phyloP scores from a whole-genome alignment of 2,797 vertebrate species.

The Hypotaenidia philippensis region DNA sequence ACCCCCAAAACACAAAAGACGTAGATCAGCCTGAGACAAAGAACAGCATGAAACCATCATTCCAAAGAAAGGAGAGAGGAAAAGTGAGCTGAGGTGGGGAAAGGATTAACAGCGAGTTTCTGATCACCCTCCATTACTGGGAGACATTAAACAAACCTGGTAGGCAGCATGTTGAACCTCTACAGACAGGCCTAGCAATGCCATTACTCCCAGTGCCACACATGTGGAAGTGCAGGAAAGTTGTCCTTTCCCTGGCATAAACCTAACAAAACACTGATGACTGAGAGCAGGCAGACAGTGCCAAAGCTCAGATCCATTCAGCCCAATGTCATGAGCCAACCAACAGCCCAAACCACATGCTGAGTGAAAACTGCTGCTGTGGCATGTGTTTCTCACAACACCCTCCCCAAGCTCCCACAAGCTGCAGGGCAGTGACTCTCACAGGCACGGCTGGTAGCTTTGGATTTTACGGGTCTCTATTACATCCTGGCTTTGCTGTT shows the following conservation, averaged over 20 bases:
- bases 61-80: neutral
- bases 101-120: neutral
- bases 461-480: neutral
- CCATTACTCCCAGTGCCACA: neutral
- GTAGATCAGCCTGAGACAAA: neutral
- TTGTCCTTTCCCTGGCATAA: neutral
- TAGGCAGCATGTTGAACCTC: neutral
- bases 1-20: neutral
- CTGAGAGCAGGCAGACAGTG: rapidly evolving
- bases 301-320: neutral
- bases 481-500: neutral
- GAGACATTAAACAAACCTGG: neutral
- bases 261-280: neutral
- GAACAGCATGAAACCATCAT: neutral
- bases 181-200: neutral
- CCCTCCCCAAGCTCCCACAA: neutral
- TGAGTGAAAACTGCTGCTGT: neutral
- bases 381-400: rapidly evolving
- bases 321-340: neutral
- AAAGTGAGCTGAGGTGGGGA: neutral
- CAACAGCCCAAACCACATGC: neutral
- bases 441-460: neutral
- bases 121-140: neutral
- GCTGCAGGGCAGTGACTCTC: neutral
- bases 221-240: neutral